Evolutionary conservation across 2,797 vertebrate genomes (phyloP), one percentile per base, ranked within the genome.

Genomic region (Pyrocephalus nanus): DNA sequence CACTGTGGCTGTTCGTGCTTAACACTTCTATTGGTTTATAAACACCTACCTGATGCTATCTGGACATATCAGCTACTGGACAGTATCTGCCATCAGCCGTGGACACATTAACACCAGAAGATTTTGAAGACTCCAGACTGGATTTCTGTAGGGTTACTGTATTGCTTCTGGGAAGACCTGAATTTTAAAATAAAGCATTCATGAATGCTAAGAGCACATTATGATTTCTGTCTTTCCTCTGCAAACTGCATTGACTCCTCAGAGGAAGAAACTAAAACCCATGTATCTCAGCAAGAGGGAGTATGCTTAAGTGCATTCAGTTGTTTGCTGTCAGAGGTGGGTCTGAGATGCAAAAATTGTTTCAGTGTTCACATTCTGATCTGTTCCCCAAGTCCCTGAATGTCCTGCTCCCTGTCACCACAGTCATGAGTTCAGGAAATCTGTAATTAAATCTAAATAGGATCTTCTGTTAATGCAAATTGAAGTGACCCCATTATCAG

Each of bases 371-470:
- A 67, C 17, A 26, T 84, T 69, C 65, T 12, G 21, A 79, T 61
- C 48, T 73, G 3, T 6, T 48, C 12, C 38, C 40, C 43, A 83
- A 58, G 73, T 30, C 64, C 38, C 12, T 42, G 69, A 40, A 73
- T 70, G 72, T 65, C 40, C 51, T 76, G 43, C 67, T 67, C 47
- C 30, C 30, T 12, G 25, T 40, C 61, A 58, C 25, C 27, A n/a
- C 32, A 42, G 53, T 36, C 47, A 42, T 2, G 15, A 79, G 21
- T 32, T 7, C 0, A 3, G 27, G 36, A 86, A 73, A 96, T 86
- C 64, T 92, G 72, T 93, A 88, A 92, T 92, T 88, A 82, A 61
- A 92, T 95, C 92, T 91, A 85, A 85, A 82, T 72, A 79, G 48
- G 30, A 76, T 90, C 67, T 88, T 90, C 61, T 62, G 67, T 62